Conservation (phyloP, 2,113 vertebrate species). For the Dasypus novemcinctus region DNA sequence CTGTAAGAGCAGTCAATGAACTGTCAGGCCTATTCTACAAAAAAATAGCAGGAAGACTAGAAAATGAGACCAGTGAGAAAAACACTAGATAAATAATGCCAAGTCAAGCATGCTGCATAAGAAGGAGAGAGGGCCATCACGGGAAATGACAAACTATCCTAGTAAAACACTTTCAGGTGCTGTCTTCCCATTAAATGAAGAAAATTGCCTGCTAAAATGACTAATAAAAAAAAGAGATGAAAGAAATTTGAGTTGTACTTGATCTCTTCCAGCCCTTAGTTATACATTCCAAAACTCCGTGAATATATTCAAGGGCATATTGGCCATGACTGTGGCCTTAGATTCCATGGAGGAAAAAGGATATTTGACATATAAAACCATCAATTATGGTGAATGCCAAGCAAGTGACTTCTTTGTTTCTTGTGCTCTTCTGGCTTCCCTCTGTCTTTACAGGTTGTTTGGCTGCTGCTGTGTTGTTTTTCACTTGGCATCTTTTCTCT, state of each 20-base stretch:
- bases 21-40: neutral
- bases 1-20: neutral
- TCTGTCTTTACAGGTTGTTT: neutral
- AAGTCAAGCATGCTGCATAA: neutral
- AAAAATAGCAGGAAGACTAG: constrained; percentile 45
- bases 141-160: constrained; percentile 44
- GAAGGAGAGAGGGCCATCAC: neutral
- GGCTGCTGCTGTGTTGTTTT: neutral
- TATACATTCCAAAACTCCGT: constrained; percentile 5
- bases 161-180: neutral
- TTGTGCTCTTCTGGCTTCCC: neutral
- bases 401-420: neutral
- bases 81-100: constrained; percentile 52
- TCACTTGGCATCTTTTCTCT: constrained; percentile 26
- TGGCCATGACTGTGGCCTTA: constrained; percentile 44
- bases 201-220: constrained; percentile 59
- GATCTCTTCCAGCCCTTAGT: neutral
- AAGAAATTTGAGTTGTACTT: constrained; percentile 4
- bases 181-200: constrained; percentile 56
- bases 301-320: constrained; percentile 37
- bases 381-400: neutral
- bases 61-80: constrained; percentile 40
- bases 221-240: neutral
- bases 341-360: neutral
- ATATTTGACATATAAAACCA: constrained; percentile 20